phyloP scores from a whole-genome alignment of 2,113 vertebrate species.

The Brachionichthys hirsutus region DNA sequence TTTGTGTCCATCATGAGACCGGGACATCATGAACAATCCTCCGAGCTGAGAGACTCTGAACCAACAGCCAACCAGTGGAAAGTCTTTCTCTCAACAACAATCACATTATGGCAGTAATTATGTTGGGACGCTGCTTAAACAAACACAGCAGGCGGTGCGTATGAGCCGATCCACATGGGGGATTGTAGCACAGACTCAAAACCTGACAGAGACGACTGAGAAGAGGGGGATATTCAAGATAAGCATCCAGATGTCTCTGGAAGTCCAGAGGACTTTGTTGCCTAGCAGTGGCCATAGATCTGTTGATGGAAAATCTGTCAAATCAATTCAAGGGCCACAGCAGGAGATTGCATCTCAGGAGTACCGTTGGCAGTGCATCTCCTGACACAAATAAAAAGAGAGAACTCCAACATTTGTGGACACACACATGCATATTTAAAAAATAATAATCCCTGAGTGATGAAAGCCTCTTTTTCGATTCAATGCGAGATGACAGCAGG shows the following conservation, averaged over 20 bases:
- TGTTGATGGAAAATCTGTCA: constrained; percentile 58
- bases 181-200: constrained; percentile 32
- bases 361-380: constrained; percentile 50
- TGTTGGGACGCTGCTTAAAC: constrained; percentile 33
- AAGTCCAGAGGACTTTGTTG: constrained; percentile 35
- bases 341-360: constrained; percentile 46
- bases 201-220: constrained; percentile 17
- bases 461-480: constrained; percentile 27
- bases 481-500: constrained; percentile 43
- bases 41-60: not conserved
- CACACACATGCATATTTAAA: constrained; percentile 29
- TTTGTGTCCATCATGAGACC: not conserved
- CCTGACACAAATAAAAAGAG: constrained; percentile 35
- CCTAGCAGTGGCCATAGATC: constrained; percentile 32
- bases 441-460: constrained; percentile 24
- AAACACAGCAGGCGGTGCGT: constrained; percentile 43
- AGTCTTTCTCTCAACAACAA: constrained; percentile 20
- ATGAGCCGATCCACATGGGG: constrained; percentile 38
- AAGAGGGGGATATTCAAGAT: constrained; percentile 31
- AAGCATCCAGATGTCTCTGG: constrained; percentile 35
- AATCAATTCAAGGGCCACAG: constrained; percentile 50
- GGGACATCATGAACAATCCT: not conserved
- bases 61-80: not conserved
- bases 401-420: constrained; percentile 15
- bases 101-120: constrained; percentile 38